Percentiles rank a stretch among this genome's conserved stretches.
Evolutionary conservation across 2,113 vertebrate species (phyloP).

Genomic region (Pluvianellus socialis): DNA sequence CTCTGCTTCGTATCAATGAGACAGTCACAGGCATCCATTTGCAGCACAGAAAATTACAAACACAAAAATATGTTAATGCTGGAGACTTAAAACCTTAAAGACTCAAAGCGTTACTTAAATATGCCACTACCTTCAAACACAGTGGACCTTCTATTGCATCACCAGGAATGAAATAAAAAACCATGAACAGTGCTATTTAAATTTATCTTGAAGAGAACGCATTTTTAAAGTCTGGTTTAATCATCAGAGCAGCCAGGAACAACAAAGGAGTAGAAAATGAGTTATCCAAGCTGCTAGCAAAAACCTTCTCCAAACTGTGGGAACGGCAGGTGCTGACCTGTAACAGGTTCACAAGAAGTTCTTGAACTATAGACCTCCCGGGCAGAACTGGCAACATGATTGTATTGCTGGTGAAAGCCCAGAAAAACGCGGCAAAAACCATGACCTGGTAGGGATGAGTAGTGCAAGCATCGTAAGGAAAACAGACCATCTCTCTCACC

Average conservation of each 20-base stretch:
- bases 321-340: neutral
- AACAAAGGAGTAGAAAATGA: neutral
- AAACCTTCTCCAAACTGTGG: neutral
- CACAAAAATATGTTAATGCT: neutral
- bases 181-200: neutral
- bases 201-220: neutral
- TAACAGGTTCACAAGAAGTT: neutral
- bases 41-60: neutral
- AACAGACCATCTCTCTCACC: neutral
- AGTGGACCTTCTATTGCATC: neutral
- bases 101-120: neutral
- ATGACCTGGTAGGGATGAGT: neutral
- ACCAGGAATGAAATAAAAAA: neutral
- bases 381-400: neutral
- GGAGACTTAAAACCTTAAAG: neutral
- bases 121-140: neutral
- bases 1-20: neutral
- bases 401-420: neutral
- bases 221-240: neutral
- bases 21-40: neutral
- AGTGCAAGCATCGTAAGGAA: neutral
- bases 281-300: neutral
- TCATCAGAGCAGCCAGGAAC: neutral
- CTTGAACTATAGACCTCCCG: neutral
- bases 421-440: neutral